Base-by-base conservation (phyloP, 2,888 invertebrate species). In the Rapana venosa region DNA sequence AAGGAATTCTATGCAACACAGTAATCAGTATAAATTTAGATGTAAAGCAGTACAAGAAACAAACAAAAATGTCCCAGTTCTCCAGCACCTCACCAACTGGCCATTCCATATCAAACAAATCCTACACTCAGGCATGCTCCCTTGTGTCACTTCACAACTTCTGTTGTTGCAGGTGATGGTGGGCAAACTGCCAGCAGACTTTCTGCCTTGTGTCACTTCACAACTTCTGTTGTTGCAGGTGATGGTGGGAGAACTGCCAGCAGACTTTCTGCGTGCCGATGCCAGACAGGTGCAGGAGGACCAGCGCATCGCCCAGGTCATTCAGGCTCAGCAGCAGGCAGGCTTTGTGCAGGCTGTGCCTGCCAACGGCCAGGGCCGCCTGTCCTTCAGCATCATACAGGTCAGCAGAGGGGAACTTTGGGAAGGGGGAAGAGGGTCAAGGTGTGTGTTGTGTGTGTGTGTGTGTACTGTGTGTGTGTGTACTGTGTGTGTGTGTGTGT, bases 371-470 rank as follows among this genome's bases (percentile, higher is more conserved):
- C 93, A 96, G 96, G 98, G 98, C 6, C 97, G 98, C 90, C 97
- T 98, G 77, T 98, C 98, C 95, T 97, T 98, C 93, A 98, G 98
- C 26, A 97, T 98, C 91, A 98, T 97, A 58, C 98, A 98, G 96
- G 97, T 97, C 20, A 17, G 26, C 26, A 2, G 47, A 13, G 36
- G 2, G 32, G 2, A 79, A n/a, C 22, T n/a, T 2, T 74, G 26
- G 26, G n/a, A 70, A 13, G 66, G 66, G 66, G 17, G 66, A 2
- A 13, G 26, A 13, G 66, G 17, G 66, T 66, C 5, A 6, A 13
- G 17, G 66, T 66, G 66, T 66, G 66, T 66, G 66, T 66, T 17
- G 13, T 66, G 66, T 66, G 66, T 26, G 66, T 66, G 66, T 66
- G 8, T 47, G 8, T 47, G 47, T 47, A 8, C 8, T 47, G 47